phyloP scores from a whole-genome alignment of 2,113 vertebrate species.

The Ailurus styani region DNA sequence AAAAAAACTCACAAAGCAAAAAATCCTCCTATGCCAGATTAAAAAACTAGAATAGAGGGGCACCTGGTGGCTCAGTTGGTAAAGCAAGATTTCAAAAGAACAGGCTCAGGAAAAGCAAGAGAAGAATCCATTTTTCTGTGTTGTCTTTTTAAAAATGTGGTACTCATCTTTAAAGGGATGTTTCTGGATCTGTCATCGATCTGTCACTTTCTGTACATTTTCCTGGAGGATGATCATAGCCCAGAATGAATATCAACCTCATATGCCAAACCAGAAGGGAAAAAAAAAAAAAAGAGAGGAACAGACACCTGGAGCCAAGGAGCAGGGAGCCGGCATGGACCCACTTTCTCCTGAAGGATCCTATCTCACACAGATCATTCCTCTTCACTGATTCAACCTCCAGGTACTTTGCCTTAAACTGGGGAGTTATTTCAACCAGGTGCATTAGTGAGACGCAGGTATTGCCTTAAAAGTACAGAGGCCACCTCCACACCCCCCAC shows the following conservation, averaged over 20 bases:
- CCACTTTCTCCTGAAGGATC: not conserved
- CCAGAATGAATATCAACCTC: not conserved
- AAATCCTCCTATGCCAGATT: not conserved
- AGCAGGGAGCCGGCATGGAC: accelerated
- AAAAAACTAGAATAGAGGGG: not conserved
- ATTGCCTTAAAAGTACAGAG: not conserved
- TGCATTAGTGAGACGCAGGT: not conserved
- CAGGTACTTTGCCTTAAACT: not conserved
- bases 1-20: not conserved
- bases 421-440: not conserved
- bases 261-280: not conserved
- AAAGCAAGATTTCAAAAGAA: not conserved
- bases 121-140: not conserved
- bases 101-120: not conserved
- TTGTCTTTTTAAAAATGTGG: not conserved
- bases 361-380: accelerated
- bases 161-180: not conserved
- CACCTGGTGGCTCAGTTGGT: not conserved
- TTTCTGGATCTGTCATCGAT: not conserved
- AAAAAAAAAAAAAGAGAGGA: not conserved
- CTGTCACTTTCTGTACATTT: not conserved
- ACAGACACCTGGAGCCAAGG: not conserved
- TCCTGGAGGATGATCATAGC: not conserved
- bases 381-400: not conserved
- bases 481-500: too few species aligned